Conservation (phyloP, 2,113 vertebrate genomes). For the Gavia stellata region DNA sequence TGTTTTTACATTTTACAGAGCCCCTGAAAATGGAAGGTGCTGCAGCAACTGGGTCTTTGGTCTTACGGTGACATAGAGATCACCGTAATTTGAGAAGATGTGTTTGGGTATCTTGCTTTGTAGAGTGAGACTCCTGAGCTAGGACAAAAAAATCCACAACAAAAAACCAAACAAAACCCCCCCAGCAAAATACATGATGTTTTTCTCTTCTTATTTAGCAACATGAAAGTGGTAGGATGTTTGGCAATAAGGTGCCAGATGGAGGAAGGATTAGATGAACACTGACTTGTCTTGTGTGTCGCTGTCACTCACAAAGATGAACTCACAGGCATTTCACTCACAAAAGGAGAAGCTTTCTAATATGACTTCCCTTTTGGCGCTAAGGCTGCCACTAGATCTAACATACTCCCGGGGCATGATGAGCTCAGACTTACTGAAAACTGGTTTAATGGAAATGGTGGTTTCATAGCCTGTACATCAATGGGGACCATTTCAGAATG, state of each 20-base stretch:
- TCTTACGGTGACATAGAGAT: background rate
- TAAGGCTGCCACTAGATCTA: background rate
- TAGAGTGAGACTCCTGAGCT: background rate
- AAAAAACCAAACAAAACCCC: background rate
- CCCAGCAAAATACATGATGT: rapidly evolving
- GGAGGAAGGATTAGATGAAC: background rate
- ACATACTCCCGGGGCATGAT: background rate
- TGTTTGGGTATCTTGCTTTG: background rate
- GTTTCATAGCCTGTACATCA: background rate
- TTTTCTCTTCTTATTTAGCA: background rate
- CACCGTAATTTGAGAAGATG: background rate
- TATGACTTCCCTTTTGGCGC: constrained; percentile 18
- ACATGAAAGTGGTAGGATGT: background rate
- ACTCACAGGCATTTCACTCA: background rate
- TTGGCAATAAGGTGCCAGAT: background rate
- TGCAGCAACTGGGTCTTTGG: background rate
- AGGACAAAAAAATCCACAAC: too few relatives aligned
- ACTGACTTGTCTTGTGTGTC: background rate
- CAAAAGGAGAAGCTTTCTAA: background rate
- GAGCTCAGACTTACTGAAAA: constrained; percentile 22
- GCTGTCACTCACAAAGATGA: background rate
- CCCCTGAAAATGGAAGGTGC: background rate
- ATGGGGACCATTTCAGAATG: background rate
- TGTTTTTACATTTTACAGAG: background rate
- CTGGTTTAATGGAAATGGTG: constrained; percentile 15